phyloP scores from a whole-genome alignment of 2,113 vertebrate species.

The Pantherophis guttatus region DNA sequence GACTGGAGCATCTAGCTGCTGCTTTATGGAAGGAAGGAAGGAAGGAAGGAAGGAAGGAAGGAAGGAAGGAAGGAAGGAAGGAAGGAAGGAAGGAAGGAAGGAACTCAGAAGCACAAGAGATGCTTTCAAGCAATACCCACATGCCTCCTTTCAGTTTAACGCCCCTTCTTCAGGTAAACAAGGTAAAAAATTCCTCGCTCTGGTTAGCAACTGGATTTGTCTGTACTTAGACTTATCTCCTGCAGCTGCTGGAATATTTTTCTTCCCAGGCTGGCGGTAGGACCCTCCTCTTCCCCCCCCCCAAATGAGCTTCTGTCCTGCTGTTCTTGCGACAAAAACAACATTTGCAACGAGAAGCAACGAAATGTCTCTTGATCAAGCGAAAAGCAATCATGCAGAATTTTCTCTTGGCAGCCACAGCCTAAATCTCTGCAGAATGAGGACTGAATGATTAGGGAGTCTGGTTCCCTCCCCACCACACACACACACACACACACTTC shows the following conservation, averaged over 20 bases:
- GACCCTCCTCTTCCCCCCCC: background rate
- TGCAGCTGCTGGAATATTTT: background rate
- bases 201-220: constrained; percentile 26
- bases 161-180: constrained; percentile 23
- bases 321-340: constrained; percentile 28
- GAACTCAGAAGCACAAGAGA: background rate
- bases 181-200: background rate
- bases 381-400: constrained; percentile 36
- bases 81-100: constrained; percentile 1
- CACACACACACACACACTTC: background rate
- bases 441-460: constrained; percentile 40
- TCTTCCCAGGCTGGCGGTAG: background rate
- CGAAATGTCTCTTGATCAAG: constrained; percentile 33
- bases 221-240: constrained; percentile 18
- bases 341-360: constrained; percentile 42
- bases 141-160: constrained; percentile 33
- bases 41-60: background rate
- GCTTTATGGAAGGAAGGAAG: background rate
- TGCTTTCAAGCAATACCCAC: background rate
- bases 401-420: constrained; percentile 21
- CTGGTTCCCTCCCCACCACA: background rate
- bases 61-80: background rate
- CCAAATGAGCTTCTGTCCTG: constrained; percentile 28
- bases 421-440: constrained; percentile 35
- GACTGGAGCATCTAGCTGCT: background rate